phyloP scores from a whole-genome alignment of 2,113 vertebrate genomes.

The Oncorhynchus mykiss region DNA sequence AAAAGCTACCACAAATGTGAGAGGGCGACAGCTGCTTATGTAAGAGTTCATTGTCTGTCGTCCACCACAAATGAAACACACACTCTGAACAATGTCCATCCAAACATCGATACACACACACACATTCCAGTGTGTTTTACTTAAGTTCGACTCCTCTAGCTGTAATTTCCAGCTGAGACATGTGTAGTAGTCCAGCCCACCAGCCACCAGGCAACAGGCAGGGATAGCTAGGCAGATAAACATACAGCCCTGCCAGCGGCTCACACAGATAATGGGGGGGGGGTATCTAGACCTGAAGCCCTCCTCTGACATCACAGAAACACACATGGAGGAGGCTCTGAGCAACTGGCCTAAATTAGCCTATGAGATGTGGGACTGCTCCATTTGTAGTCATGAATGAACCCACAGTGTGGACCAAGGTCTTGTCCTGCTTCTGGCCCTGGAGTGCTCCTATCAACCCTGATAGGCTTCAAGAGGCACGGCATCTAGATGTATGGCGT shows the following conservation, averaged over 20 bases:
- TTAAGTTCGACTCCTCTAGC: slow-evolving; percentile 14
- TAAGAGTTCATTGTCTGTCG: slow-evolving; percentile 66
- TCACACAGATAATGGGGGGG: slow-evolving; percentile 59
- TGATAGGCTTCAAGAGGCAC: slow-evolving; percentile 52
- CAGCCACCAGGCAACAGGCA: slow-evolving; percentile 21
- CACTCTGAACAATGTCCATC: slow-evolving; percentile 20
- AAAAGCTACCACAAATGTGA: slow-evolving; percentile 70
- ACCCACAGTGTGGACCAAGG: slow-evolving; percentile 18
- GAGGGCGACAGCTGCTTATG: slow-evolving; percentile 70
- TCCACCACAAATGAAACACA: slow-evolving; percentile 60
- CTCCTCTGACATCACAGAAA: slow-evolving; percentile 62
- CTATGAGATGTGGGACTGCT: slow-evolving; percentile 38
- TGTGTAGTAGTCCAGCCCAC: slow-evolving; percentile 27
- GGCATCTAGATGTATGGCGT: slow-evolving; percentile 47
- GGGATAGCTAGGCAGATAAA: slow-evolving; percentile 40
- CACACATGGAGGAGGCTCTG: slow-evolving; percentile 43
- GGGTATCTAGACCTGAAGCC: slow-evolving; percentile 67
- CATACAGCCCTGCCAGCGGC: slow-evolving; percentile 26
- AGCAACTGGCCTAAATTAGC: slow-evolving; percentile 74
- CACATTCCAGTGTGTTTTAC: slow-evolving; percentile 54
- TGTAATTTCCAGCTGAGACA: slow-evolving; percentile 24
- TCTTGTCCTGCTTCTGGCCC: slow-evolving; percentile 45
- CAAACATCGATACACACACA: slow-evolving; percentile 35
- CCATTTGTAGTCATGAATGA: slow-evolving; percentile 71
- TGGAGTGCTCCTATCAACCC: slow-evolving; percentile 58